phyloP scores from a whole-genome alignment of 2,113 vertebrate species.

The Rhea pennata region DNA sequence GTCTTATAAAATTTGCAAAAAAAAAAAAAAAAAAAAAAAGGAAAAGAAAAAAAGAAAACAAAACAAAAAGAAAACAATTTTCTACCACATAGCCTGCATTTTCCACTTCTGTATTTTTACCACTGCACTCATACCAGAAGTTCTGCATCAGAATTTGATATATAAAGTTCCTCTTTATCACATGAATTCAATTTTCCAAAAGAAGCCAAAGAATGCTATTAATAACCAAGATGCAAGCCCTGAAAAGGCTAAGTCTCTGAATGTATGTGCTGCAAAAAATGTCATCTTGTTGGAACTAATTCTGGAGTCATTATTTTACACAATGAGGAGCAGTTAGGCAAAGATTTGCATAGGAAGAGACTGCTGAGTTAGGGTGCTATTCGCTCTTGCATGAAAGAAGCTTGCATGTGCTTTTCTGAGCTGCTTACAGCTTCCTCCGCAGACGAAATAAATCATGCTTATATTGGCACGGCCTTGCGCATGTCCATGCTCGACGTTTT shows the following conservation, averaged over 20 bases:
- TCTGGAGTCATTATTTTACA: constrained; percentile 13
- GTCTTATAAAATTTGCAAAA: background rate
- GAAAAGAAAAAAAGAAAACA: no score
- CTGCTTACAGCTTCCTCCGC: background rate
- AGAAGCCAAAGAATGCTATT: background rate
- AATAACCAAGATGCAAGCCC: constrained; percentile 13
- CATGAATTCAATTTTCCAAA: constrained; percentile 41
- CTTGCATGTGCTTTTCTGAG: background rate
- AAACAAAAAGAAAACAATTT: background rate
- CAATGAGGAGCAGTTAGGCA: background rate
- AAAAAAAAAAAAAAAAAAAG: background rate
- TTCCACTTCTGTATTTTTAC: constrained; percentile 36
- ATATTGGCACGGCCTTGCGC: background rate
- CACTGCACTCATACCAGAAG: background rate
- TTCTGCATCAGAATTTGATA: constrained; percentile 38
- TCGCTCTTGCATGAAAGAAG: background rate
- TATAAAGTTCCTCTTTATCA: constrained; percentile 30
- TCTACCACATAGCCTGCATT: background rate
- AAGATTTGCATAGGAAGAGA: constrained; percentile 23
- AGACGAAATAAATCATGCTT: background rate
- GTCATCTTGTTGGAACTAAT: constrained; percentile 13
- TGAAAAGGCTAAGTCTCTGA: background rate
- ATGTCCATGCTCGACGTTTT: rapidly evolving
- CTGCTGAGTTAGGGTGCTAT: constrained; percentile 4
- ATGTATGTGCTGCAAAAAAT: background rate